Conservation (phyloP, 2,888 invertebrate genomes). For the Lithosia quadra region DNA sequence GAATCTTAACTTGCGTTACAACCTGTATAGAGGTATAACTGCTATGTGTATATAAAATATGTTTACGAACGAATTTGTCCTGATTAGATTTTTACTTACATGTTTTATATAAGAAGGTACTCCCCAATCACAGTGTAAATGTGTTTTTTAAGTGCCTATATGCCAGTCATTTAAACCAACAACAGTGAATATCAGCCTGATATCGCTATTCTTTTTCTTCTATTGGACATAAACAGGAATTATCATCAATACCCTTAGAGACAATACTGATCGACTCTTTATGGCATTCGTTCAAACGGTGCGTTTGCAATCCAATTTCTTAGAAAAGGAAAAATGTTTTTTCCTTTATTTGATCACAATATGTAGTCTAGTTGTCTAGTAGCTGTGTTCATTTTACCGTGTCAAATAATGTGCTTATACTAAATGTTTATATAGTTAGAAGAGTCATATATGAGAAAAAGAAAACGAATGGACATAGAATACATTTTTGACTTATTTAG, state of each 20-base stretch:
- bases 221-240: slow-evolving; percentile 73
- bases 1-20: no score
- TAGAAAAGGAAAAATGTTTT: slow-evolving; percentile 46
- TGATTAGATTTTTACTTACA: no score
- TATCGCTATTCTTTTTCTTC: slow-evolving; percentile 61
- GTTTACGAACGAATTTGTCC: no score
- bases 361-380: not conserved
- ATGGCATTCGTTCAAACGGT: slow-evolving; percentile 61
- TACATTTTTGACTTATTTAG: no score
- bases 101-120: no score
- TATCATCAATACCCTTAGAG: slow-evolving; percentile 73
- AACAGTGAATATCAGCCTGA: slow-evolving; percentile 15
- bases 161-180: no score
- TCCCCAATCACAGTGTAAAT: no score
- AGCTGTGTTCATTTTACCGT: not conserved
- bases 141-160: no score
- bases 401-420: not conserved
- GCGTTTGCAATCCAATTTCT: slow-evolving; percentile 69
- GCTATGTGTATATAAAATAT: no score
- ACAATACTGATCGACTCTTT: slow-evolving; percentile 70
- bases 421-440: not conserved
- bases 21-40: no score
- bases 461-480: no score
- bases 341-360: slow-evolving; percentile 18
- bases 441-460: no score